Conservation (phyloP, 2,888 invertebrate species). For the Aquatica leii region DNA sequence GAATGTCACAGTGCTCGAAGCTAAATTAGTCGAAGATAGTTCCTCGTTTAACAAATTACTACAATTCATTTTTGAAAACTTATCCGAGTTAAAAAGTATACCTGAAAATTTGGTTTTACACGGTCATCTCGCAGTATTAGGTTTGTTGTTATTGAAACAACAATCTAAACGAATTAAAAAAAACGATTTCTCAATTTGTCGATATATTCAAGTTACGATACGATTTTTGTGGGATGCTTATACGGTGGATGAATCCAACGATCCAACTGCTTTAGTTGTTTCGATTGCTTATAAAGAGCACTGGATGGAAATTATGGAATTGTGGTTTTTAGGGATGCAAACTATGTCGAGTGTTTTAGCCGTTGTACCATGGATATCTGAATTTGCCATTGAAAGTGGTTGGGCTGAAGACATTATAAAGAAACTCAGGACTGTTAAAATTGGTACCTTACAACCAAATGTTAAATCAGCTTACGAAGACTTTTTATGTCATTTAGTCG, state of each 20-base stretch:
- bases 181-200: constrained; percentile 88
- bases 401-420: constrained; percentile 90
- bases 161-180: constrained; percentile 84
- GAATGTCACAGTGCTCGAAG: constrained; percentile 90
- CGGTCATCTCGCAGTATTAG: constrained; percentile 85
- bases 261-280: constrained; percentile 82
- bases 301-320: constrained; percentile 89
- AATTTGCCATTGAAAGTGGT: constrained; percentile 92
- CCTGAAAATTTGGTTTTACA: constrained; percentile 86
- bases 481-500: constrained; percentile 84
- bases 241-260: constrained; percentile 86
- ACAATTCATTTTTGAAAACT: constrained; percentile 84
- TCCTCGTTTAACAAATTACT: constrained; percentile 79
- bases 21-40: constrained; percentile 82
- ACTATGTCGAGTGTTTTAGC: constrained; percentile 85
- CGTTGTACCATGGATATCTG: constrained; percentile 87
- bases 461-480: constrained; percentile 92
- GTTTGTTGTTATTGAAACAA: constrained; percentile 83
- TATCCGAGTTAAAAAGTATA: constrained; percentile 83
- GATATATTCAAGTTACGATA: constrained; percentile 88
- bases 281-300: constrained; percentile 85
- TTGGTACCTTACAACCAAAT: constrained; percentile 82
- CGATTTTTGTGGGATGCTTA: constrained; percentile 94
- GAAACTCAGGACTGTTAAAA: constrained; percentile 82
- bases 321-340: constrained; percentile 95